Conservation (phyloP, 2,113 vertebrate species). For the Prunella himalayana region DNA sequence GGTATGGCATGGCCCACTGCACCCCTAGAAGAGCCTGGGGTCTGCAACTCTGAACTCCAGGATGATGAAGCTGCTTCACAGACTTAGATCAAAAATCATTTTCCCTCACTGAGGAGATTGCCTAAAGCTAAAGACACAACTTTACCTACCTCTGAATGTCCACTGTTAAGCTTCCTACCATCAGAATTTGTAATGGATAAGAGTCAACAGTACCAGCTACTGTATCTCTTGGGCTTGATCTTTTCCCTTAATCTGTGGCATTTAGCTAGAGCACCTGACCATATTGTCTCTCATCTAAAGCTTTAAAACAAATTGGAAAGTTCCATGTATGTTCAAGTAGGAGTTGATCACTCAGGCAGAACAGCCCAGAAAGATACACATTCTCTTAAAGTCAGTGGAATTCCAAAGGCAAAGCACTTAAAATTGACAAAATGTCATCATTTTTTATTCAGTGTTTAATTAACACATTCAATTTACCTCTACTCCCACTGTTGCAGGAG, state of each 20-base stretch:
- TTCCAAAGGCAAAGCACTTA: conserved; percentile 10
- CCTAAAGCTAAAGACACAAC: neutral
- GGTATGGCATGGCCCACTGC: neutral
- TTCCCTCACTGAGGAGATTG: neutral
- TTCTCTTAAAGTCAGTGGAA: neutral
- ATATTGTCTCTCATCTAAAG: neutral
- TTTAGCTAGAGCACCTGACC: neutral
- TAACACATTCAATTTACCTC: neutral
- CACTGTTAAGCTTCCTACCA: neutral
- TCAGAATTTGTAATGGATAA: neutral
- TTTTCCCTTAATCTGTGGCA: neutral
- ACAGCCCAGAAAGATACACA: neutral
- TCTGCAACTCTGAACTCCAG: neutral
- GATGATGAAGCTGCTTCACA: neutral
- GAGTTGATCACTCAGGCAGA: neutral
- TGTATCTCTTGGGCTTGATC: neutral
- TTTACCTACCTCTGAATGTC: neutral
- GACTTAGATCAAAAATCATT: neutral
- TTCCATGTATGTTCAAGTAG: neutral
- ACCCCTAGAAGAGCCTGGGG: neutral
- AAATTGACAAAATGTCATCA: neutral
- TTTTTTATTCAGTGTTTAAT: conserved; percentile 25
- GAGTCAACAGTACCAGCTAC: neutral
- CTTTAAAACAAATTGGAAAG: neutral
- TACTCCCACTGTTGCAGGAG: neutral